Evolutionary conservation across 2,797 vertebrate genomes (phyloP).

Genomic region (Sarcophilus harrisii): DNA sequence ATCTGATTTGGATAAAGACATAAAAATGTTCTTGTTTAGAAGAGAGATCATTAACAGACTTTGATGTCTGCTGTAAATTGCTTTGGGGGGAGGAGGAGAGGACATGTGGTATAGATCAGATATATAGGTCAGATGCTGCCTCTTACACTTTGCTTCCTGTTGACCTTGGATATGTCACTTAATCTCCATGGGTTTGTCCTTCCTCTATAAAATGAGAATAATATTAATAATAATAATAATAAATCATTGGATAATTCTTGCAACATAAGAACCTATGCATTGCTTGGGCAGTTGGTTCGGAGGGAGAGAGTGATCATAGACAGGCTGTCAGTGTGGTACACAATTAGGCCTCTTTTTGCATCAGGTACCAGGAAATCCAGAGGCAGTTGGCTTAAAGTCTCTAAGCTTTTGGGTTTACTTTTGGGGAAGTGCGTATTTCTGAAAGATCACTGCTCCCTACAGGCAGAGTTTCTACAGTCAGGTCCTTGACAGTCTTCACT

Average conservation of each 20-base stretch:
- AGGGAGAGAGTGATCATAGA: not conserved
- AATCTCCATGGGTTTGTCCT: not conserved
- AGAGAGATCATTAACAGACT: not conserved
- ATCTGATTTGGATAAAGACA: not conserved
- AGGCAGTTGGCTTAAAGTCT: accelerated
- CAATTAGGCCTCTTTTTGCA: not conserved
- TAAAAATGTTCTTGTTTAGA: not conserved
- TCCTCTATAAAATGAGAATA: not conserved
- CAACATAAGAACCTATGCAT: not conserved
- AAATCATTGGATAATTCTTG: not conserved
- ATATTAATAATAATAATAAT: too few species aligned
- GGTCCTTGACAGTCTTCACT: not conserved
- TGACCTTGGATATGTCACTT: not conserved
- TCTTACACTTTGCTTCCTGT: not conserved
- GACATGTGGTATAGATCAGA: not conserved
- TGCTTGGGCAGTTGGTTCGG: not conserved
- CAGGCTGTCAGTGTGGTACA: not conserved
- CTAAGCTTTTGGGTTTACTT: too few species aligned
- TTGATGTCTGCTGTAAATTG: not conserved
- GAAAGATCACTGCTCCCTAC: not conserved
- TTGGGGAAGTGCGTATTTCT: accelerated
- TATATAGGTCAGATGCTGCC: not conserved
- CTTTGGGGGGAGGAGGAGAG: not conserved
- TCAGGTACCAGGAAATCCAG: not conserved
- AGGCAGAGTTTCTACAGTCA: not conserved